Base-by-base conservation (phyloP, 2,888 invertebrate species). In the Gortyna flavago region DNA sequence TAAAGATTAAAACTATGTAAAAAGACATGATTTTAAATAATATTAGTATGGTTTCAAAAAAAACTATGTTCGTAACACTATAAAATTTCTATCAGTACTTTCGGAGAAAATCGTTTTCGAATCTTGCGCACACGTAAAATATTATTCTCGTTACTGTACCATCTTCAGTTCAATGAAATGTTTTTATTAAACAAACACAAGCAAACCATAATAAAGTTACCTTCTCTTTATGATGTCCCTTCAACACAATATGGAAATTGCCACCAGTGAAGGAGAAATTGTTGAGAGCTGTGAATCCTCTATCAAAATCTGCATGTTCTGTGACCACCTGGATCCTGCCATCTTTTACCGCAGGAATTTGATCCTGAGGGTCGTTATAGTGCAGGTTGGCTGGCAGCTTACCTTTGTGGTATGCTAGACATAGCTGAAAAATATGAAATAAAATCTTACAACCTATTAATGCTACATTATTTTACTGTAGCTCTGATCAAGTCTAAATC, bases 181-280 rank as follows among this genome's bases (percentile, higher is more conserved):
- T 44, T 44, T 44, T 44, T 4, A 44, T 13, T 13, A 44, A 11
- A 32, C 2, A 48, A 18, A 32, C 4, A 48, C 4, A 59, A 59
- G 18, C 1, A 32, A n/a, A 44, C 9, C 0, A 48, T 18, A 29
- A 13, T 32, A 16, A 16, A 21, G 41, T 70, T 87, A 94, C 94
- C 91, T 94, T 94, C 70, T 87, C 71, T 68, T 93, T 94, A 71
- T 89, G 92, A 87, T 90, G 92, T 7, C 94, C 94, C 65, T 94
- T 94, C 41, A 94, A 83, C 4, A 94, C 84, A 0, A 91, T 88
- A 83, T 95, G 94, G 29, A 88, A 90, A 83, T 92, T 93, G 2
- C 88, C 90, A 0, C 95, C 95, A 64, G 90, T 89, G 21, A 79
- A 90, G 0, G 94, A 94, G 41, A 94, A 94, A 72, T 89, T 91